Evolutionary conservation across 2,797 vertebrate species (phyloP), one percentile per base, ranked within the genome.

Genomic region (Mus minutoides): DNA sequence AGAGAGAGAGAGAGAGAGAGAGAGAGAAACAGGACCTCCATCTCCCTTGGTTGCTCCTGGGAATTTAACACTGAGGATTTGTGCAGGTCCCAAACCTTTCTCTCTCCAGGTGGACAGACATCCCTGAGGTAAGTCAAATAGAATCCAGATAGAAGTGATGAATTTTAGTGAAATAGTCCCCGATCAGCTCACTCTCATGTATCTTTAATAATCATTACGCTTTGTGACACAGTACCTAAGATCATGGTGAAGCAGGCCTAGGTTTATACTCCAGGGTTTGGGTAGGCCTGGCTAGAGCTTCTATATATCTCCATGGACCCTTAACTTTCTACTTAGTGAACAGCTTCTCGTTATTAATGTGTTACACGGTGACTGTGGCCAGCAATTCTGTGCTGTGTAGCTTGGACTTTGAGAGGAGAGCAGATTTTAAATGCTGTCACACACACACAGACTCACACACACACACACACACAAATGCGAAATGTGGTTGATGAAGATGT

Each of bases 311-410:
- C 37, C 49, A 96, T 94, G 94, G 79, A 95, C 89, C 90, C 96
- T 96, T 90, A 90, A 94, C 94, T 97, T 96, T 98, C 93, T 96
- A 95, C 89, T 88, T 91, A 97, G 98, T 92, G 13, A 92, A 7
- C 4, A 79, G 11, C 22, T 88, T 71, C 60, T 29, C 10, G 13
- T n/a, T 37, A 37, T n/a, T 60, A n/a, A 0, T 2, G 3, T 37
- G 37, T 2, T 29, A 8, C 46, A 16, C 8, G 8, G 58, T 54
- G 75, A 60, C 17, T 69, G 37, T 11, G 31, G 34, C 22, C 77
- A 58, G 73, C 17, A n/a, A 60, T 5, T 67, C 26, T 60, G 40
- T 16, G 64, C 3, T 43, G 12, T 86, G 13, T n/a, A 6, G 12
- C n/a, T 52, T n/a, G 80, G 56, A 76, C 86, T 67, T 10, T 54